Evolutionary conservation across 1,140 invertebrate genomes (phyloP).

Genomic region (Bradysia coprophila): DNA sequence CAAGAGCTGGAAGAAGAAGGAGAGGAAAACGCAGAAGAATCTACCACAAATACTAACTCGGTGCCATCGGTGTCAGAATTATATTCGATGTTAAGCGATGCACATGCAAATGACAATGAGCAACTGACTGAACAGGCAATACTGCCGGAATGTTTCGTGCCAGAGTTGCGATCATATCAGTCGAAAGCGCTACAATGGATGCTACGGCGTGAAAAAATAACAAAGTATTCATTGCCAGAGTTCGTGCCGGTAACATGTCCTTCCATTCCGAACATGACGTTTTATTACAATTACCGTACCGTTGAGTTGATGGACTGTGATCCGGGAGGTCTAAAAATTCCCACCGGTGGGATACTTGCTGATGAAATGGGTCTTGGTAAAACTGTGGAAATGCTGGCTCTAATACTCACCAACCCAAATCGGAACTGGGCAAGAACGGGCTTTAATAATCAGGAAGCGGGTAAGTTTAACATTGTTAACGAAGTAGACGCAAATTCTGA

Average conservation of each 20-base stretch:
- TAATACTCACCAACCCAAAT: conserved; percentile 43
- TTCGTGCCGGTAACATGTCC: conserved; percentile 8
- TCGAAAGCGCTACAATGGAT: conserved; percentile 48
- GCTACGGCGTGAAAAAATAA: conserved; percentile 30
- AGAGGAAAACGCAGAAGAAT: background rate
- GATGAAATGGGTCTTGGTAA: conserved; percentile 78
- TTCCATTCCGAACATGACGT: background rate
- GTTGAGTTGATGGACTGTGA: conserved; percentile 21
- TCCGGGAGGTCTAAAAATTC: conserved; percentile 16
- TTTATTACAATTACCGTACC: conserved; percentile 29
- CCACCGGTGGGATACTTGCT: conserved; percentile 56
- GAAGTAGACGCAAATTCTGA: conserved; percentile 8
- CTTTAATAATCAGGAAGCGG: too few relatives aligned
- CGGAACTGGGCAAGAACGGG: too few relatives aligned
- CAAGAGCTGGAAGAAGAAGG: background rate
- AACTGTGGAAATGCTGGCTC: conserved; percentile 56
- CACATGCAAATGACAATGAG: background rate
- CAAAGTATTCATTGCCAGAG: conserved; percentile 6
- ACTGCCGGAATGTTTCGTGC: conserved; percentile 2
- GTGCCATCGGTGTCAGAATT: background rate
- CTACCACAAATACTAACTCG: background rate
- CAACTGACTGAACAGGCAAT: background rate
- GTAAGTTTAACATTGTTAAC: too few relatives aligned
- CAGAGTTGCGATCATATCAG: conserved; percentile 44
- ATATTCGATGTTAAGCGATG: background rate